Percentiles rank a stretch among this genome's conserved stretches.
Conservation (phyloP, 2,797 vertebrate genomes). For the Neoniphon sammara region DNA sequence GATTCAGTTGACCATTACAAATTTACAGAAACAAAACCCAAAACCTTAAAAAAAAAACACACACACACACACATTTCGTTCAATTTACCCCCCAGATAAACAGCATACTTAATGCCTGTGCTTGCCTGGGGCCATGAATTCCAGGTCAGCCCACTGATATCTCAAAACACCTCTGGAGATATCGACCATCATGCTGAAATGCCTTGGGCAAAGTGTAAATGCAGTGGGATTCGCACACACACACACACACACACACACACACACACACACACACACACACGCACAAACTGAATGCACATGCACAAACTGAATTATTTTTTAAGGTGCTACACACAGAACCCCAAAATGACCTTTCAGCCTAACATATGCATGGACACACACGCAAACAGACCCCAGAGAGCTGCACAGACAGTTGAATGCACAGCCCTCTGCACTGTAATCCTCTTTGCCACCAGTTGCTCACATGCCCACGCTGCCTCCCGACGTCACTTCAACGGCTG, state of each 20-base stretch:
- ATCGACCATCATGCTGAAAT: conserved; percentile 21
- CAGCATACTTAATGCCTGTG: conserved; percentile 40
- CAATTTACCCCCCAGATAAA: conserved; percentile 21
- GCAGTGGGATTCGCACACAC: conserved; percentile 20
- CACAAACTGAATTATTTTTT: not conserved
- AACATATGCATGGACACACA: conserved; percentile 15
- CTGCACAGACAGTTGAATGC: conserved; percentile 23
- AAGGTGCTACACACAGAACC: conserved; percentile 20
- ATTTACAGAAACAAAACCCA: conserved; percentile 26
- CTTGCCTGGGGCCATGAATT: conserved; percentile 47
- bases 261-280: not conserved
- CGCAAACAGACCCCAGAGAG: conserved; percentile 18
- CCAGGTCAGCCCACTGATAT: conserved; percentile 49
- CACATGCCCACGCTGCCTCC: not conserved
- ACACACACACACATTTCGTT: conserved; percentile 10
- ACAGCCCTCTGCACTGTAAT: conserved; percentile 20
- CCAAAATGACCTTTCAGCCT: conserved; percentile 25
- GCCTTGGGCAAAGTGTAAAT: conserved; percentile 32
- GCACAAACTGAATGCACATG: conserved; percentile 9
- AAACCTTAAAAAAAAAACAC: not conserved
- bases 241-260: conserved; percentile 5
- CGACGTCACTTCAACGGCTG: conserved; percentile 17
- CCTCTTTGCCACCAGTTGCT: conserved; percentile 24
- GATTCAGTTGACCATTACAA: conserved; percentile 20
- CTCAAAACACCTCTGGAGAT: conserved; percentile 35